Base-by-base conservation (phyloP, 2,888 invertebrate species). In the Octodonta nipae region DNA sequence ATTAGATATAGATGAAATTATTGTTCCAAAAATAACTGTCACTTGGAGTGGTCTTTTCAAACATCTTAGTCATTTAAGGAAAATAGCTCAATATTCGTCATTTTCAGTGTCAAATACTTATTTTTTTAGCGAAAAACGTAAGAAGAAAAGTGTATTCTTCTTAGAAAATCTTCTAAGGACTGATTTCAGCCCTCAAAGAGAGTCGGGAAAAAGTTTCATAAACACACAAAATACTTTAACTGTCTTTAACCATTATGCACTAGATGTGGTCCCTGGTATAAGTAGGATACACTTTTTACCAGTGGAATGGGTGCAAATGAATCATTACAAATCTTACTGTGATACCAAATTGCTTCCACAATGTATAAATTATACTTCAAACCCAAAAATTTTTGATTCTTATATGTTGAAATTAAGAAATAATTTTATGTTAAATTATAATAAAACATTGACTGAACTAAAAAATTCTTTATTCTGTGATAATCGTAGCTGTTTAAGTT, bases 221-320 rank as follows among this genome's bases (percentile, higher is more conserved):
- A 60, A 70, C 13, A 76, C 77, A 4, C 65, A 65, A 42, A 71
- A 68, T 39, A 70, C 78, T 15, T 59, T 78, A 46, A 76, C 74
- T 28, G 78, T 80, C 24, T 80, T 81, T 59, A 82, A 82, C 57
- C 82, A 82, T 54, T 82, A 80, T 50, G 74, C 79, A 3, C 56
- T 82, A 42, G 66, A 71, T 34, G 66, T 70, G 35, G 51, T 78
- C 14, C 63, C 68, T 5, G 60, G 61, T 4, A 65, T 70, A 12
- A 64, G 67, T 42, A 59, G 65, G 10, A 68, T 67, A 22, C 69
- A 71, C 63, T 65, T 73, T 40, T 66, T 78, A 40, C 68, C 73
- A 27, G 64, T 67, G 15, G 57, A 55, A 27, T 65, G 71, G 49
- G 75, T 70, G 25, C 73, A 77, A 50, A 66, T 78, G 44, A 77